Evolutionary conservation across 2,888 invertebrate species (phyloP).

Genomic region (Rhorus exstirpatorius): DNA sequence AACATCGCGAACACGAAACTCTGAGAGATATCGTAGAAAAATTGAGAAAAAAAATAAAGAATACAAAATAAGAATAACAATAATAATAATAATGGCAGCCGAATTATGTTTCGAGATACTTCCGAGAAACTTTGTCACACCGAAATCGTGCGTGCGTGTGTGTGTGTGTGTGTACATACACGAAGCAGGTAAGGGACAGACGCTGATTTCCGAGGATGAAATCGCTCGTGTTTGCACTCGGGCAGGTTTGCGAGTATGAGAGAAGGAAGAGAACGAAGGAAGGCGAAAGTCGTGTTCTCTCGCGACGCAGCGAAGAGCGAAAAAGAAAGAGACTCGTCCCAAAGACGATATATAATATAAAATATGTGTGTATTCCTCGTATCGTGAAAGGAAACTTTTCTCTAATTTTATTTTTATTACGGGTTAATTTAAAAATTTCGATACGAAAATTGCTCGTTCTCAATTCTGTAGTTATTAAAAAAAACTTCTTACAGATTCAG

Average conservation of each 20-base stretch:
- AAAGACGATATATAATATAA: conserved; percentile 15
- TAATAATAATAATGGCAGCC: conserved; percentile 20
- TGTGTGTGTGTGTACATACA: too few relatives aligned
- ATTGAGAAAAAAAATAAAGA: conserved; percentile 11
- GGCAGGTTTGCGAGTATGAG: conserved; percentile 39
- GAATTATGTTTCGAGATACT: conserved; percentile 36
- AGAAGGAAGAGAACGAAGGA: conserved; percentile 62
- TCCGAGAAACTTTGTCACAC: conserved; percentile 61
- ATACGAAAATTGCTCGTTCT: neutral
- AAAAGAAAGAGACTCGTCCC: neutral
- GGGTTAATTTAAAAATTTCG: conserved; percentile 15
- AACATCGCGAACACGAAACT: conserved; percentile 36
- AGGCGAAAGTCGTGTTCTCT: conserved; percentile 67
- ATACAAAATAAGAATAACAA: conserved; percentile 34
- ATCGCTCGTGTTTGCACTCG: conserved; percentile 39
- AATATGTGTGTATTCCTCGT: conserved; percentile 11
- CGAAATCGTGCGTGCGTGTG: neutral
- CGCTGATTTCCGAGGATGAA: conserved; percentile 49
- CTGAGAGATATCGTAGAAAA: conserved; percentile 14
- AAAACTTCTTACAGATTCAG: too few relatives aligned
- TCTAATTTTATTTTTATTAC: conserved; percentile 35
- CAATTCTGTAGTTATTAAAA: neutral
- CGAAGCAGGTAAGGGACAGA: neutral
- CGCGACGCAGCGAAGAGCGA: conserved; percentile 24
- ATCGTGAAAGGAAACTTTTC: conserved; percentile 51